phyloP scores from a whole-genome alignment of 1,140 invertebrate species.

The Sitophilus oryzae region DNA sequence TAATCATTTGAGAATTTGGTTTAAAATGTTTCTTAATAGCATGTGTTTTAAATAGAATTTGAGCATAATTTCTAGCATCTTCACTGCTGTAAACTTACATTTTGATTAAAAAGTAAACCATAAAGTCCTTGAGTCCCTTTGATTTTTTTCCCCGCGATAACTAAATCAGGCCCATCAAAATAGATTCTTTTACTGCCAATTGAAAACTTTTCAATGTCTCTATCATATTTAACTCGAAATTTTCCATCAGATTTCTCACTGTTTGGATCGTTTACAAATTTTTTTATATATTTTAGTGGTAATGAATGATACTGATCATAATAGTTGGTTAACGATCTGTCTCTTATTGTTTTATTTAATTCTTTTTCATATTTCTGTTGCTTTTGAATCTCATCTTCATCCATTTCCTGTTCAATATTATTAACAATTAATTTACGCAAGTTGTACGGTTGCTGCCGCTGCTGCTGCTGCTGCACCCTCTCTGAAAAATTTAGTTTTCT shows the following conservation, averaged over 20 bases:
- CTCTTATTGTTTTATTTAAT: constrained; percentile 5
- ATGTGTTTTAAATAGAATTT: no score
- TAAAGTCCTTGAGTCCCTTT: background rate
- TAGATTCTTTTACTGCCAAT: background rate
- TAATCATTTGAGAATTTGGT: background rate
- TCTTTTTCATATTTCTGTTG: background rate
- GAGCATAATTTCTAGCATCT: background rate
- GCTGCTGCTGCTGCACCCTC: no score
- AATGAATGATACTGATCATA: background rate
- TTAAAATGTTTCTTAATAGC: background rate
- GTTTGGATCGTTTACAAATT: no score
- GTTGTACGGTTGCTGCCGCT: background rate
- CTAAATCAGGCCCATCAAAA: background rate
- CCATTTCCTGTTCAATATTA: background rate
- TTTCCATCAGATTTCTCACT: no score
- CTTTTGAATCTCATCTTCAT: background rate
- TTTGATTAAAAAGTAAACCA: constrained; percentile 1
- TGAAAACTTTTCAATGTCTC: background rate
- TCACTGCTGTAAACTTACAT: background rate
- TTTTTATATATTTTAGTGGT: background rate
- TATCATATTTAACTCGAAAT: constrained; percentile 1
- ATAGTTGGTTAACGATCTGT: background rate
- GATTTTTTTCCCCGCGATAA: background rate
- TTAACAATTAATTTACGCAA: background rate
- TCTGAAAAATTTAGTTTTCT: constrained; percentile 2